Evolutionary conservation across 2,113 vertebrate species (phyloP).

Genomic region (Machaerirhynchus nigripectus): DNA sequence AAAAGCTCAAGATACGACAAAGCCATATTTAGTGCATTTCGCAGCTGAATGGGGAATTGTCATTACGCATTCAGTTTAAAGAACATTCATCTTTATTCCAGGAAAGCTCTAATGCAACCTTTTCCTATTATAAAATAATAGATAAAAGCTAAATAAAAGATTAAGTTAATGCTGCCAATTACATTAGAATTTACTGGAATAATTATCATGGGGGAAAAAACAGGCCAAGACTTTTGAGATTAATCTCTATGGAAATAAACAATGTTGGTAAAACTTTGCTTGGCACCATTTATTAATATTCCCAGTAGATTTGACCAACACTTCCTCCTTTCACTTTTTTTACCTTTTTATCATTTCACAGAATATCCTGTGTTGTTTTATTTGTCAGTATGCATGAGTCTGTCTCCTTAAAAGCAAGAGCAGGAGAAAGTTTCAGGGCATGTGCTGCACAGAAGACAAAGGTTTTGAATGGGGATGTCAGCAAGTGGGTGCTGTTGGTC

Average conservation of each 20-base stretch:
- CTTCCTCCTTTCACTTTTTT: not conserved
- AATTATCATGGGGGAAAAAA: not conserved
- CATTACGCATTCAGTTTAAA: not conserved
- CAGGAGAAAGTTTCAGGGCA: not conserved
- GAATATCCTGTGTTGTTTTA: not conserved
- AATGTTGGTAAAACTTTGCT: not conserved
- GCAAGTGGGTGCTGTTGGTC: not conserved
- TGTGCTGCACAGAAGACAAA: rapidly evolving
- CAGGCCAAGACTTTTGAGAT: not conserved
- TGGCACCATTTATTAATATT: not conserved
- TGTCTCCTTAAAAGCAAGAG: not conserved
- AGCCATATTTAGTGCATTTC: not conserved
- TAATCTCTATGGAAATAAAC: not conserved
- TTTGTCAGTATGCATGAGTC: not conserved
- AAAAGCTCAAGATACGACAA: not conserved
- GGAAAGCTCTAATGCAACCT: slow-evolving; percentile 26
- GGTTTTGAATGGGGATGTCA: not conserved
- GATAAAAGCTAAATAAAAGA: slow-evolving; percentile 13
- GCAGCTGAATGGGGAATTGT: not conserved
- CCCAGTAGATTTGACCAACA: not conserved
- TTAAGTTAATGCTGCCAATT: slow-evolving; percentile 6
- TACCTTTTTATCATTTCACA: not conserved
- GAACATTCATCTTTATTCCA: slow-evolving; percentile 37
- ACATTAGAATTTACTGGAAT: slow-evolving; percentile 35
- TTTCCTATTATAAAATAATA: not conserved